These are phyloP conservation scores for Cichlasoma orientale DNA, from an alignment of 2,797 vertebrate species.

Conservation along the genomic window DNA sequence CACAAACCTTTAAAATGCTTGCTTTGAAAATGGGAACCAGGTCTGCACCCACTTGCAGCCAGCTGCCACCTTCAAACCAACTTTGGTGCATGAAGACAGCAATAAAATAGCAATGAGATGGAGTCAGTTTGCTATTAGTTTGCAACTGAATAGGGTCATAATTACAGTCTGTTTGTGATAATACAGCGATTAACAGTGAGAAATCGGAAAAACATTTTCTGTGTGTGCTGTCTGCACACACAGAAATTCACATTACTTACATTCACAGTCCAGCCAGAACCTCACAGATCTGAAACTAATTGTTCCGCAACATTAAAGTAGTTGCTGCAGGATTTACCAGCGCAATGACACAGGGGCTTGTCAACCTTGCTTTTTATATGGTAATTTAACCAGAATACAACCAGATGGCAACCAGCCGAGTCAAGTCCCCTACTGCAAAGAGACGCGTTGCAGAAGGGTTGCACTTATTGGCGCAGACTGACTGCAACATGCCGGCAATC, in stretches of 20 bases:
- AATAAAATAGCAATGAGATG: not conserved
- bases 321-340: no score
- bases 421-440: not conserved
- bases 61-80: not conserved
- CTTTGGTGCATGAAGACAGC: not conserved
- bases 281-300: no score
- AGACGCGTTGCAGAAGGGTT: not conserved
- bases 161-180: no score
- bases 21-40: not conserved
- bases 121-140: no score
- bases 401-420: not conserved
- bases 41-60: not conserved
- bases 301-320: no score
- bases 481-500: not conserved
- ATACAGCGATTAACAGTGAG: no score
- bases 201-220: no score
- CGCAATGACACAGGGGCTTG: no score
- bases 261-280: no score
- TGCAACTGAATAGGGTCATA: no score
- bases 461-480: accelerated
- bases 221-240: not conserved
- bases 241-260: not conserved
- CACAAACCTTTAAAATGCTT: not conserved
- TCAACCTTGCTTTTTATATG: not conserved
- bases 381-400: not conserved